Conservation (phyloP, 2,797 vertebrate genomes). For the Parauchenoglanis punctatus region DNA sequence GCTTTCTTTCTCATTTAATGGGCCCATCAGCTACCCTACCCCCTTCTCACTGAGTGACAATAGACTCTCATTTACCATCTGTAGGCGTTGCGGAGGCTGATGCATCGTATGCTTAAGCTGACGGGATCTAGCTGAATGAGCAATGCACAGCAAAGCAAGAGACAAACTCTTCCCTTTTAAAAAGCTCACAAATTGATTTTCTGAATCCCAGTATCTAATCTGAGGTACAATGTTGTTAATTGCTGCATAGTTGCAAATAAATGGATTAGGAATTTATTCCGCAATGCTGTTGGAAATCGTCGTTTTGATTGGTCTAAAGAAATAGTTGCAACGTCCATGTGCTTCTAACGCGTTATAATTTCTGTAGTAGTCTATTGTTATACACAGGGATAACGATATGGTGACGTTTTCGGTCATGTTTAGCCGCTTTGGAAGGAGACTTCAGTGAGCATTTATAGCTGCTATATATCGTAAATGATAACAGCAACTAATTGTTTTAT, state of each 20-base stretch:
- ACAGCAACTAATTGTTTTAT: neutral
- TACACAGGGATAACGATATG: neutral
- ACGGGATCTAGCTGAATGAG: slow-evolving; percentile 47
- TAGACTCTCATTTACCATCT: slow-evolving; percentile 66
- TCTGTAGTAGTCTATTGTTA: neutral
- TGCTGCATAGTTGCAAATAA: neutral
- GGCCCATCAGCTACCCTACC: slow-evolving; percentile 61
- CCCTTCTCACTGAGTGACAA: slow-evolving; percentile 61
- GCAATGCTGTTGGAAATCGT: neutral
- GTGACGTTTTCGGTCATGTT: neutral
- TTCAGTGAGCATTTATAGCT: neutral
- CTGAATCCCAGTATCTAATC: neutral
- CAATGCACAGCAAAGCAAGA: slow-evolving; percentile 28
- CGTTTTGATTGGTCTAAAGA: neutral
- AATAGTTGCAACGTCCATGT: neutral
- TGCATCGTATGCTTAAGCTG: slow-evolving; percentile 59
- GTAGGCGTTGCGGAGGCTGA: slow-evolving; percentile 56
- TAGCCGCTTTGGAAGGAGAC: neutral
- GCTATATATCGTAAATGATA: neutral
- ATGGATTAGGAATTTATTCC: neutral
- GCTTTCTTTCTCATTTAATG: slow-evolving; percentile 64
- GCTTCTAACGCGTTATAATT: neutral
- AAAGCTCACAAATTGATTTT: slow-evolving; percentile 1
- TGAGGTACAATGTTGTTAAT: slow-evolving; percentile 3
- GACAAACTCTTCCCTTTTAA: slow-evolving; percentile 21